Percentiles rank a stretch among this genome's conserved stretches.
phyloP scores from a whole-genome alignment of 2,113 vertebrate genomes.

The Dicaeum eximium region DNA sequence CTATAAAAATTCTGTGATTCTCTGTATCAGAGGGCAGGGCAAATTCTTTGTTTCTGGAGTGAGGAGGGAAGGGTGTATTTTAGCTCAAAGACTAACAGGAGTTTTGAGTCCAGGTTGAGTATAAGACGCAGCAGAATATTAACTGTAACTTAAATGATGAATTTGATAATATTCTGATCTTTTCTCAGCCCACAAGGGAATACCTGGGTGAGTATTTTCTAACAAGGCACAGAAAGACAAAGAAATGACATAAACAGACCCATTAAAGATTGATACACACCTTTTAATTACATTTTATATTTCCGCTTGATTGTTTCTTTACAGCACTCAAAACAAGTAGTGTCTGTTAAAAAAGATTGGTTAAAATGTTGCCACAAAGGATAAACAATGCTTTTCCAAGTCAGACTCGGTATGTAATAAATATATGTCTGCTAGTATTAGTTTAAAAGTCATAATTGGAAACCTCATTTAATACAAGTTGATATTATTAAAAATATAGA shows the following conservation, averaged over 20 bases:
- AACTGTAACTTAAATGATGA: neutral
- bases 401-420: neutral
- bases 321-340: neutral
- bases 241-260: neutral
- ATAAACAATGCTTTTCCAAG: neutral
- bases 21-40: neutral
- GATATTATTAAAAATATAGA: neutral
- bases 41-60: neutral
- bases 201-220: neutral
- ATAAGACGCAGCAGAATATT: neutral
- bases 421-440: neutral
- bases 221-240: neutral
- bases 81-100: neutral
- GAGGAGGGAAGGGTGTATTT: neutral
- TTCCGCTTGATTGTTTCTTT: neutral
- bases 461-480: neutral
- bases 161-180: neutral
- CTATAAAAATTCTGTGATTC: neutral
- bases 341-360: neutral
- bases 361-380: neutral
- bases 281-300: neutral
- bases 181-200: neutral
- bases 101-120: neutral
- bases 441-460: neutral
- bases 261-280: neutral